These are phyloP conservation scores for Diadegma fenestrale DNA, from an alignment of 2,888 invertebrate genomes.

Conservation along the genomic window DNA sequence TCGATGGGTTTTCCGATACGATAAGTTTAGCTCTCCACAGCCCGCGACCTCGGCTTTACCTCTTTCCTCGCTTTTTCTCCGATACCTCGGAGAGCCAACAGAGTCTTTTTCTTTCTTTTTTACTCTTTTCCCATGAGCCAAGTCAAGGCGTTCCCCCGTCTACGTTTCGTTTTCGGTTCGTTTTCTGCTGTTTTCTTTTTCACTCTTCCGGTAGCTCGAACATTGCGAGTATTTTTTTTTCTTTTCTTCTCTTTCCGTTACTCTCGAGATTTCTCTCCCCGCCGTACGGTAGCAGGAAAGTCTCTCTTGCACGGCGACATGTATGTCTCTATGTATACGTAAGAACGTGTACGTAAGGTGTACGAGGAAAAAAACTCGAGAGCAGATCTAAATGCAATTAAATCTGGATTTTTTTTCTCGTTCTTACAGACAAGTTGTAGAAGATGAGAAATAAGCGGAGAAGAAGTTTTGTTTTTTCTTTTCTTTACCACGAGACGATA, in stretches of 20 bases:
- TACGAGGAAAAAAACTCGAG: slow-evolving; percentile 16
- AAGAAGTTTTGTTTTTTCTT: not conserved
- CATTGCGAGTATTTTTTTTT: slow-evolving; percentile 47
- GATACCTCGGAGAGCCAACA: slow-evolving; percentile 2
- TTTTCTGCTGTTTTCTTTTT: slow-evolving; percentile 10
- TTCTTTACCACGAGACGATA: slow-evolving; percentile 46
- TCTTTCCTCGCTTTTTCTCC: not conserved
- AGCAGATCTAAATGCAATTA: not conserved
- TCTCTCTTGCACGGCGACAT: no score
- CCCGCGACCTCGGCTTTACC: not conserved
- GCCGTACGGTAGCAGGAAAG: no score
- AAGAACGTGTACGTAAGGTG: no score
- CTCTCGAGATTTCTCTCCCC: slow-evolving; percentile 46
- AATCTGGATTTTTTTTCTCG: not conserved
- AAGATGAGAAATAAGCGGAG: no score
- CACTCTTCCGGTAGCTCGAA: slow-evolving; percentile 35
- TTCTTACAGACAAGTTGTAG: not conserved
- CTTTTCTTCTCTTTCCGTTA: not conserved
- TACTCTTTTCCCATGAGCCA: slow-evolving; percentile 6
- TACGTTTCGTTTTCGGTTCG: not conserved
- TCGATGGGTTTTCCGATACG: slow-evolving; percentile 81
- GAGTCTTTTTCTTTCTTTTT: slow-evolving; percentile 5
- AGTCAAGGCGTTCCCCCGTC: slow-evolving; percentile 13
- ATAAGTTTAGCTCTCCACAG: slow-evolving; percentile 74
- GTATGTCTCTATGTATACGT: no score